A percentile compares a stretch with the other conserved stretches of the same genome.
These are phyloP conservation scores for Papilio xuthus DNA, from an alignment of 1,140 invertebrate species.

Conservation along the genomic window DNA sequence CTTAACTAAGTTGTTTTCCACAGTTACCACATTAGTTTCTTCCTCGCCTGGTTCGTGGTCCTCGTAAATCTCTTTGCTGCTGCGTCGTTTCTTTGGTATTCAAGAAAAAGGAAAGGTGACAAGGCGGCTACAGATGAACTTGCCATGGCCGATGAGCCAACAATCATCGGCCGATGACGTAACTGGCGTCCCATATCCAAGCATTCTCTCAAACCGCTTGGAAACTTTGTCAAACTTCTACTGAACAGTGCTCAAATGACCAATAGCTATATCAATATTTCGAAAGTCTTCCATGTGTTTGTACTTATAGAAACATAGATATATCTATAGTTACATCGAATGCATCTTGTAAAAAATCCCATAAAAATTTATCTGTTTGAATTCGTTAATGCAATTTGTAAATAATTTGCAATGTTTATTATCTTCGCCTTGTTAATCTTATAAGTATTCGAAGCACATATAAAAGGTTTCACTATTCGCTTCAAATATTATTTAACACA, in stretches of 20 bases:
- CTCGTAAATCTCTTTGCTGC: slow-evolving; percentile 86
- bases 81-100: slow-evolving; percentile 89
- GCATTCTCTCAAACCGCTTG: slow-evolving; percentile 50
- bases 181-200: slow-evolving; percentile 42
- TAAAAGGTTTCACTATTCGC: slow-evolving; percentile 52
- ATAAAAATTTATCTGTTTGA: slow-evolving; percentile 40
- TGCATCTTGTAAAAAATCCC: slow-evolving; percentile 47
- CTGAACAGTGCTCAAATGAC: slow-evolving; percentile 79
- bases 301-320: slow-evolving; percentile 39
- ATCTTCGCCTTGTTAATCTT: slow-evolving; percentile 63
- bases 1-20: slow-evolving; percentile 16
- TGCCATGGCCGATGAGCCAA: slow-evolving; percentile 92
- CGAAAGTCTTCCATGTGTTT: slow-evolving; percentile 68
- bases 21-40: slow-evolving; percentile 88
- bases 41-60: slow-evolving; percentile 91
- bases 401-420: slow-evolving; percentile 48
- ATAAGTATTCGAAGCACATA: slow-evolving; percentile 48
- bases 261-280: slow-evolving; percentile 67
- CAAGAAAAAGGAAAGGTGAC: slow-evolving; percentile 91
- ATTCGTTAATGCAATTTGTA: slow-evolving; percentile 43
- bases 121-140: slow-evolving; percentile 90
- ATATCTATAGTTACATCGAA: slow-evolving; percentile 37
- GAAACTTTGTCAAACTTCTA: slow-evolving; percentile 63
- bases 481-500: slow-evolving; percentile 52
- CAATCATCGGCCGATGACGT: slow-evolving; percentile 89